Base-by-base conservation (phyloP, 2,113 vertebrate genomes). In the Bettongia penicillata region DNA sequence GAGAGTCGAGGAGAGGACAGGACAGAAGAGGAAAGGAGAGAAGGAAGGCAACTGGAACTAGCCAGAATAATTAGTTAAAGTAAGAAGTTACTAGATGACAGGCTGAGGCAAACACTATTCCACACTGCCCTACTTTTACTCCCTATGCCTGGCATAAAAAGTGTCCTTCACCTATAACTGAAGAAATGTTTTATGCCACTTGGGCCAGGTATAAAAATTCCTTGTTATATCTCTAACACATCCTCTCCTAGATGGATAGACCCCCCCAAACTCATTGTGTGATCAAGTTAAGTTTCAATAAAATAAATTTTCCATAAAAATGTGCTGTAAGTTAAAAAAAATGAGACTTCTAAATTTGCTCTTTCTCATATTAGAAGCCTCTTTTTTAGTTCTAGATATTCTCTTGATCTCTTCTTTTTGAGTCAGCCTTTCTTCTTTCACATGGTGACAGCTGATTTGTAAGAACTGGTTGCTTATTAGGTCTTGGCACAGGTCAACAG, bases 321-420 rank as follows among this genome's bases (percentile, higher is more conserved):
- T 84, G n/a, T 84, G 5, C 68, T 43, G n/a, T 84, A 43, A 84
- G 6, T 37, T 43, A 8, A 84, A 84, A 11, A 57, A 26, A 53
- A 8, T 48, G 0, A n/a, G 19, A 16, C 12, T 31, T 25, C 90
- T 12, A 23, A 25, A 28, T 92, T 90, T 24, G 51, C 11, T 47
- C n/a, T 47, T 26, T 16, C 10, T 0, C 16, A 24, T 84, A 84
- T 22, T 43, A 16, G 51, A 10, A 3, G 23, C 52, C 19, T 23
- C 28, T 12, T 48, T 16, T 0, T 5, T 84, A 43, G 2, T 43
- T 84, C 68, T 10, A 0, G 0, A 0, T 11, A 0, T 89, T 89
- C 10, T 84, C 53, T 4, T n/a, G 52, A 93, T 23, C 52, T 89
- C 31, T 31, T 48, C 9, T 84, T 22, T 31, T 48, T 9, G 25